These are phyloP conservation scores for Phaedon cochleariae DNA, from an alignment of 2,888 invertebrate genomes.

Conservation along the genomic window DNA sequence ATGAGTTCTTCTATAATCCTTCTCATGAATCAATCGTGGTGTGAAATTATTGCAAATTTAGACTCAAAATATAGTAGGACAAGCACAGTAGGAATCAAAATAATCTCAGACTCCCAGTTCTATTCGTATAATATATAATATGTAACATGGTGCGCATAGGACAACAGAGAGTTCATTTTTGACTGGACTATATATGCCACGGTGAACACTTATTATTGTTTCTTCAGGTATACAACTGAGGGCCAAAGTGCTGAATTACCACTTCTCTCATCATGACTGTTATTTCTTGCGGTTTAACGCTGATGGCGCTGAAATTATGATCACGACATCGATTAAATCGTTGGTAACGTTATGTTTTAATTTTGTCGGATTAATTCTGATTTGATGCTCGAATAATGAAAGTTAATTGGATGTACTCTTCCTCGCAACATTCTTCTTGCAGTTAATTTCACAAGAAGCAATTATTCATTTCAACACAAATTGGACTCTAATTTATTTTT, in stretches of 20 bases:
- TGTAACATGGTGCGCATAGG: too few relatives aligned
- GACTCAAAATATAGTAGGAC: too few relatives aligned
- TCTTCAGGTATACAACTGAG: slow-evolving; percentile 7
- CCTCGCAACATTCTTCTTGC: background rate
- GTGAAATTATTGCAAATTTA: too few relatives aligned
- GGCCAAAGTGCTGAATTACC: slow-evolving; percentile 22
- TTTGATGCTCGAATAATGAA: slow-evolving; percentile 17
- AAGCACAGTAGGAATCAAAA: too few relatives aligned
- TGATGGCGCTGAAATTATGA: slow-evolving; percentile 23
- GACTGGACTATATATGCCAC: background rate
- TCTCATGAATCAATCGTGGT: too few relatives aligned
- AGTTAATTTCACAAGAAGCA: background rate
- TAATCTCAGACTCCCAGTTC: too few relatives aligned
- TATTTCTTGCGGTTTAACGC: slow-evolving; percentile 25
- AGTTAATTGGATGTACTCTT: slow-evolving; percentile 14
- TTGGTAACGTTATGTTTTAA: slow-evolving; percentile 18
- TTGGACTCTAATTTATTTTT: background rate
- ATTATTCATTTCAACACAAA: background rate
- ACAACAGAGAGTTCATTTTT: too few relatives aligned
- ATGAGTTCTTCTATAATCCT: too few relatives aligned
- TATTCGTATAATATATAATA: too few relatives aligned
- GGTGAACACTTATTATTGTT: background rate
- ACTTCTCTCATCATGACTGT: slow-evolving; percentile 23
- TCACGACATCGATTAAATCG: slow-evolving; percentile 27
- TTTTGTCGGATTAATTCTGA: slow-evolving; percentile 19